Evolutionary conservation across 2,113 vertebrate species (phyloP), one percentile per base, ranked within the genome.

Genomic region (Copsychus sechellarum): DNA sequence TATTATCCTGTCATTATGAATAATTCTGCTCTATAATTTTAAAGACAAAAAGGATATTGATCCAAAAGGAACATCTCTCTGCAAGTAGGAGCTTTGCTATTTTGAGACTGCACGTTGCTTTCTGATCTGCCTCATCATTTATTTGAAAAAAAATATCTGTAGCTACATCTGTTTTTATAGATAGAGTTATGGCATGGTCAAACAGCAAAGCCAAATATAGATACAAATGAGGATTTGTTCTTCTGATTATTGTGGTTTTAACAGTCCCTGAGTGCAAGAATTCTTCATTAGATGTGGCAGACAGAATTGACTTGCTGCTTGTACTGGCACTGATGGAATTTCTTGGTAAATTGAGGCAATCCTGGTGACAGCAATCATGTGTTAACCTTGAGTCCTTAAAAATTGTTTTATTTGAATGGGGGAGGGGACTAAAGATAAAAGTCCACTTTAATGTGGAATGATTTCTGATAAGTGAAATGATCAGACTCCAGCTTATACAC

Each of bases 1-100:
- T 92, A 84, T 91, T 88, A 86, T 61, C 38, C 34, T 91, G 42
- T 38, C 73, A 67, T 86, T 84, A 74, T 81, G 36, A 89, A 86
- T 85, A 89, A 56, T 81, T 81, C 28, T 56, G 51, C 43, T 42
- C 20, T 42, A 17, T 58, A 70, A 91, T 93, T 95, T 83, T 78
- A 74, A 91, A 92, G 57, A 62, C 31, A 92, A 91, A 84, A 91
- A 24, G 8, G 67, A 70, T 78, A 94, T 66, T 84, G 84, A 86
- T 95, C 56, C 12, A 19, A 87, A 91, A 50, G 16, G 23, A 70
- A 42, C 51, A 25, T 23, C 47, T 18, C 5, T 34, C 38, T 81
- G 38, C 17, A 56, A 85, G 25, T 5, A 64, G 33, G 7, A 88
- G 12, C 14, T 62, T 13, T 79, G 38, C 21, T 81, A 70, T 86